phyloP scores from a whole-genome alignment of 2,797 vertebrate genomes.

The Triplophysa bombifrons region DNA sequence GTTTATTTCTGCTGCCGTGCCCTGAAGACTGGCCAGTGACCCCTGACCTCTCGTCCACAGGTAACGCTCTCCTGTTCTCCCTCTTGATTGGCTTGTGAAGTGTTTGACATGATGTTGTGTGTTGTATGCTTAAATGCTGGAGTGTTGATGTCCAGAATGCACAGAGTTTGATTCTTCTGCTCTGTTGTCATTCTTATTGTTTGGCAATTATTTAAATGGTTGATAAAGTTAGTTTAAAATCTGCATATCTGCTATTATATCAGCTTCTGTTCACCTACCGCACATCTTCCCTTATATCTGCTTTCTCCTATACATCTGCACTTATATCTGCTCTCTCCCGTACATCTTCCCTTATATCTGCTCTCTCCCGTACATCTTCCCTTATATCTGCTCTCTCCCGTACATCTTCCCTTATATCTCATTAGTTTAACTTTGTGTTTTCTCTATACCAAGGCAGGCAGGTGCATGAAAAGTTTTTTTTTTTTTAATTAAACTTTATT shows the following conservation, averaged over 20 bases:
- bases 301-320: too few relatives aligned
- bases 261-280: too few relatives aligned
- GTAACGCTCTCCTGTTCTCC: constrained; percentile 76
- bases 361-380: not conserved
- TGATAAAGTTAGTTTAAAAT: too few relatives aligned
- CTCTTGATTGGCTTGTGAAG: constrained; percentile 66
- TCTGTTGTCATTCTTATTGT: constrained; percentile 84
- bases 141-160: constrained; percentile 75
- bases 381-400: too few relatives aligned
- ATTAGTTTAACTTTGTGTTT: too few relatives aligned
- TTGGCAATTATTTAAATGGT: constrained; percentile 68
- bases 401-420: too few relatives aligned
- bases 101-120: constrained; percentile 58
- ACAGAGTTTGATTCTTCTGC: constrained; percentile 77
- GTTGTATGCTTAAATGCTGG: constrained; percentile 59
- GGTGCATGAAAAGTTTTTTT: too few relatives aligned
- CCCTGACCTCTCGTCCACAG: constrained; percentile 70
- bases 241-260: too few relatives aligned
- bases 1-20: constrained; percentile 68
- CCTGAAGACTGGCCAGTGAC: constrained; percentile 71
- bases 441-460: too few relatives aligned
- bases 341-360: not conserved
- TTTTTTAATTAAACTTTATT: too few relatives aligned
- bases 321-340: not conserved
- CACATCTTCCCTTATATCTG: too few relatives aligned